phyloP scores from a whole-genome alignment of 92 coral and sea anemone species.

The Montipora capitata region DNA sequence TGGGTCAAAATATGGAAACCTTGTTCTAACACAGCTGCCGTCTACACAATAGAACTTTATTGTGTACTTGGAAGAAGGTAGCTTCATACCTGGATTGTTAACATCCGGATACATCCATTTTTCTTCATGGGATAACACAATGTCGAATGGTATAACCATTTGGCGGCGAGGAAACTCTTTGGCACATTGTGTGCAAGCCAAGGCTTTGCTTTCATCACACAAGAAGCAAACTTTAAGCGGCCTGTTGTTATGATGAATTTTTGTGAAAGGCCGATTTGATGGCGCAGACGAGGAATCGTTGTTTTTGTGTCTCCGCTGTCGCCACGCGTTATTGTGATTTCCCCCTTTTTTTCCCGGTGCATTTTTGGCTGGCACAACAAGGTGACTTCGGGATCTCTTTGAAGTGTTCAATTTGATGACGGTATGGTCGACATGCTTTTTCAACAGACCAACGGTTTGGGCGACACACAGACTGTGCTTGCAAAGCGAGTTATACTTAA shows the following conservation, averaged over 20 bases:
- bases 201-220: conserved; percentile 58
- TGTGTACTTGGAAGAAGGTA: conserved; percentile 61
- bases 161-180: conserved; percentile 8
- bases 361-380: conserved; percentile 40
- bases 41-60: conserved; percentile 58
- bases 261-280: conserved; percentile 42
- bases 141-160: conserved; percentile 57
- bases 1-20: conserved; percentile 20
- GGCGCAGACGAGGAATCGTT: conserved; percentile 4
- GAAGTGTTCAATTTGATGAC: conserved; percentile 5
- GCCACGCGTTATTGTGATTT: conserved; percentile 65
- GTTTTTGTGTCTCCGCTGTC: conserved; percentile 26
- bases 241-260: conserved; percentile 63
- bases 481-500: conserved; percentile 27
- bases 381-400: conserved; percentile 20
- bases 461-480: no score
- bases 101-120: conserved; percentile 65
- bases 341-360: conserved; percentile 2
- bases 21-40: conserved; percentile 28
- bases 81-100: conserved; percentile 37
- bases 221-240: conserved; percentile 67
- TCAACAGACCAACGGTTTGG: conserved; percentile 22
- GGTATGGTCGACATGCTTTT: conserved; percentile 44
- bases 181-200: neutral
- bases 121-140: conserved; percentile 63